These are phyloP conservation scores for Phylloscopus whistleri DNA, from an alignment of 2,113 vertebrate species.

Conservation along the genomic window DNA sequence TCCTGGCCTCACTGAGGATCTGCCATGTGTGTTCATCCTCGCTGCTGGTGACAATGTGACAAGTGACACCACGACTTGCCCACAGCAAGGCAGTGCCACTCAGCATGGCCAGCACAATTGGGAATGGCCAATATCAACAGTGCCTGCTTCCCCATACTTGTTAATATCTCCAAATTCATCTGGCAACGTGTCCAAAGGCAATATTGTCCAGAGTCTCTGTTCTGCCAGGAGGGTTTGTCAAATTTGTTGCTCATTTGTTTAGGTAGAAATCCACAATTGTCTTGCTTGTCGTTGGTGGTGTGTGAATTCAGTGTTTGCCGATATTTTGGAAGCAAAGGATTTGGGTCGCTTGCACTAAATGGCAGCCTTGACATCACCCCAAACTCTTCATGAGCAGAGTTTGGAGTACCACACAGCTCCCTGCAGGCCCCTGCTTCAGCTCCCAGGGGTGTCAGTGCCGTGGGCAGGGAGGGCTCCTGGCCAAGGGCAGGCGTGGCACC, in stretches of 20 bases:
- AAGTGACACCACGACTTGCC: not conserved
- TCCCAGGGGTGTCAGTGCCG: fast-evolving
- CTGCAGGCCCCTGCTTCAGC: not conserved
- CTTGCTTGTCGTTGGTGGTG: not conserved
- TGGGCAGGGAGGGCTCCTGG: not conserved
- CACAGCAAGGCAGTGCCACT: not conserved
- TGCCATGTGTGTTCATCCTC: not conserved
- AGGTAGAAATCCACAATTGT: not conserved
- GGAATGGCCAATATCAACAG: not conserved
- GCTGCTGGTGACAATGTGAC: not conserved
- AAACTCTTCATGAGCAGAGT: no score
- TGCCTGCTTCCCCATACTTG: not conserved
- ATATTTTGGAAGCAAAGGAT: not conserved
- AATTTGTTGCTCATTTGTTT: not conserved
- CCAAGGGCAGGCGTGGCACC: not conserved
- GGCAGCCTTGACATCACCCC: not conserved
- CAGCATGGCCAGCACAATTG: not conserved
- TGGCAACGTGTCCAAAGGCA: not conserved
- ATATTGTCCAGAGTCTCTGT: not conserved
- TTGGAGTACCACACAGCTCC: not conserved
- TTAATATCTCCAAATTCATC: not conserved
- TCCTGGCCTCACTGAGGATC: not conserved
- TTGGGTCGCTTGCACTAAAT: not conserved
- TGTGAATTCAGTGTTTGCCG: not conserved
- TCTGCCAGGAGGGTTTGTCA: not conserved